phyloP scores from a whole-genome alignment of 2,113 vertebrate genomes.

The Murina feae region DNA sequence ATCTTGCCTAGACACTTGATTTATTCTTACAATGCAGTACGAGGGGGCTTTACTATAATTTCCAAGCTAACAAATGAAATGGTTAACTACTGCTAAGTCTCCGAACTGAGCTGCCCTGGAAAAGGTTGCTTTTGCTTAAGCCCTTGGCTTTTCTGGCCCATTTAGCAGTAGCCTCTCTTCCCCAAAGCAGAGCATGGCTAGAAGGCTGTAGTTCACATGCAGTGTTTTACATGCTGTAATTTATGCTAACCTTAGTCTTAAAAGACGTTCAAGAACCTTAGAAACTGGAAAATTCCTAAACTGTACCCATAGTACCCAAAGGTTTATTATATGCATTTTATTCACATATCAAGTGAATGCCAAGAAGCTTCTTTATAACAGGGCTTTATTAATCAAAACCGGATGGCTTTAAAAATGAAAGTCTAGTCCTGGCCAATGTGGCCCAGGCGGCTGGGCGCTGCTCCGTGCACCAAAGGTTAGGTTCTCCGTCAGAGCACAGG shows the following conservation, averaged over 20 bases:
- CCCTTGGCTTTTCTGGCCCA: not conserved
- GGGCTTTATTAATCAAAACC: not conserved
- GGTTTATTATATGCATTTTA: not conserved
- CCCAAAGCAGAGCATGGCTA: not conserved
- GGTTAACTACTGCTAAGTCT: not conserved
- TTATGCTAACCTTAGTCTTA: not conserved
- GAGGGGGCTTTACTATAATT: slow-evolving; percentile 16
- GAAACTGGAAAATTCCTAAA: slow-evolving; percentile 35
- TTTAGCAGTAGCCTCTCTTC: not conserved
- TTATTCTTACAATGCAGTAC: slow-evolving; percentile 35
- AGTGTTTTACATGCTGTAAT: not conserved
- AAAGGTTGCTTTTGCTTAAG: not conserved
- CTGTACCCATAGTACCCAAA: not conserved
- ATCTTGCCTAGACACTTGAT: slow-evolving; percentile 5
- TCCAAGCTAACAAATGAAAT: slow-evolving; percentile 34
- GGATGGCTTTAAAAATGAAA: slow-evolving; percentile 42
- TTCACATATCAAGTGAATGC: not conserved
- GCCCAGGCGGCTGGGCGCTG: too few relatives aligned
- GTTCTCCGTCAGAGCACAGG: too few relatives aligned
- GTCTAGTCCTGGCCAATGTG: not conserved
- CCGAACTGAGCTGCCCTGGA: not conserved
- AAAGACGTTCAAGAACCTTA: not conserved
- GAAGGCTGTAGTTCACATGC: not conserved
- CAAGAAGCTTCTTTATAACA: not conserved
- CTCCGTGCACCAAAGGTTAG: too few relatives aligned